Conservation (phyloP, 1,140 invertebrate species). For the Chrysomallon squamiferum region DNA sequence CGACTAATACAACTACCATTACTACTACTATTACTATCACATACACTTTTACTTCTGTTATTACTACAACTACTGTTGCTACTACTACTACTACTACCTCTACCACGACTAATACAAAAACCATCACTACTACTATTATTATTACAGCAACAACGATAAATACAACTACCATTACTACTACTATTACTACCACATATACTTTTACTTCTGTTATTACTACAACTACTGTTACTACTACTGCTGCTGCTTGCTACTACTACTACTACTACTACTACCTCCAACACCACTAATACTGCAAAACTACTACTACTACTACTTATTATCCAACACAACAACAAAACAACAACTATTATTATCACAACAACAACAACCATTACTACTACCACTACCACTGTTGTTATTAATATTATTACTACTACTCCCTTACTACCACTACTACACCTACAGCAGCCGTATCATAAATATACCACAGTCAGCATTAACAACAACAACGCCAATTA, state of each 20-base stretch:
- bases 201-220: not conserved
- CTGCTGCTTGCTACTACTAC: not conserved
- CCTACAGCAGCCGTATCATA: not conserved
- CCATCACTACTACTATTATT: not conserved
- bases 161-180: not conserved
- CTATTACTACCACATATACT: not conserved
- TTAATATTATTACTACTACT: not conserved
- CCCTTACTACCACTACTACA: not conserved
- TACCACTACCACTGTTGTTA: not conserved
- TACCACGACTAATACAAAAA: not conserved
- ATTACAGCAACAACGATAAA: not conserved
- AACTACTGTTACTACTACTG: not conserved
- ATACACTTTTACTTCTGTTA: not conserved
- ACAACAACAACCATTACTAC: not conserved
- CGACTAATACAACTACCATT: not conserved
- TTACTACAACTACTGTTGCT: not conserved
- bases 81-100: not conserved
- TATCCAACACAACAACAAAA: not conserved
- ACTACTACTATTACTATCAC: not conserved
- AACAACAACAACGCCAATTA: not conserved
- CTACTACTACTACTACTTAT: not conserved
- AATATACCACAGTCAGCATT: not conserved
- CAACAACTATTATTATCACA: not conserved
- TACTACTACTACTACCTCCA: not conserved
- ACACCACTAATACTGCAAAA: not conserved